Evolutionary conservation across 2,888 invertebrate genomes (phyloP), one percentile per base, ranked within the genome.

Genomic region (Yponomeuta plumbellus): DNA sequence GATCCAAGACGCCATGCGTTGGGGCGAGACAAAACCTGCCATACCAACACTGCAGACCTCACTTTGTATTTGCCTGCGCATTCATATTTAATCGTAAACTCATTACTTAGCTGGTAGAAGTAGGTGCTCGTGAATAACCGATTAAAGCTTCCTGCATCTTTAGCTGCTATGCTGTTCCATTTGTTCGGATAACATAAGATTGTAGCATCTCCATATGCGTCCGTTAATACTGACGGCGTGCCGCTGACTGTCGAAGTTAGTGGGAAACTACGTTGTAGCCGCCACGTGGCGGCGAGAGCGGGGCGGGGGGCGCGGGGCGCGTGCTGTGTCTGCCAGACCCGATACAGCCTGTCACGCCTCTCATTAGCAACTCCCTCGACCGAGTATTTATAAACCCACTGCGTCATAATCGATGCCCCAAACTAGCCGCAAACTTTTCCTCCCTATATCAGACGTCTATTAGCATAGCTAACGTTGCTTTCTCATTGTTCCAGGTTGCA

Each of bases 401-500:
- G 23, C 59, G 23, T 6, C 23, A 52, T 59, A 3, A 20, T 59
- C 11, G 11, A 21, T 26, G 61, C 61, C 61, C 61, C 61, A 34
- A 23, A 39, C 21, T 21, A n/a, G 39, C 39, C 39, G 61, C 61
- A 23, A 61, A 61, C 17, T 34, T 61, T 34, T 13, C 21, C 11
- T 6, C 1, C 23, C 23, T 22, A 22, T 23, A 8, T 59, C 21
- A 11, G 13, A 13, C 21, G 21, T 20, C 21, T 22, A 21, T 59
- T 13, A 1, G 11, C n/a, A 40, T 20, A 17, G 20, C 23, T 64
- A 64, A 64, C 64, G 52, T 39, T 39, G 23, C 22, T 58, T 1
- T 58, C 21, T 61, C 22, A 17, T 91, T 92, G 91, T 94, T 94
- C 2, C 94, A 99, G 99, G 99, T 74, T 99, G 99, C 93, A 99